Percentiles rank a stretch among this genome's conserved stretches.
Evolutionary conservation across 1,140 invertebrate genomes (phyloP).

Genomic region (Condylostylus longicornis): DNA sequence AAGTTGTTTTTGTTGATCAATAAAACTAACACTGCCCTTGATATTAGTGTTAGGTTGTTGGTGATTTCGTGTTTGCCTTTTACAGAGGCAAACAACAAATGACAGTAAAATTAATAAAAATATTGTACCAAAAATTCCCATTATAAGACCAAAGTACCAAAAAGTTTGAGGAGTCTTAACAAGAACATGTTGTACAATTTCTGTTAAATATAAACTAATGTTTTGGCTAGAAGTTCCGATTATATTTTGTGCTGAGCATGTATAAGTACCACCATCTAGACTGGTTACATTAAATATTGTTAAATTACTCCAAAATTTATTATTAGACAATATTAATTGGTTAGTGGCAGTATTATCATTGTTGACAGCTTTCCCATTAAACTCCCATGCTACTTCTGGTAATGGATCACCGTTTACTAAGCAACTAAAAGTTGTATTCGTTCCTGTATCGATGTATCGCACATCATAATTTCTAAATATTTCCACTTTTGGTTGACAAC

Average conservation of each 20-base stretch:
- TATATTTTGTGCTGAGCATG: conserved; percentile 61
- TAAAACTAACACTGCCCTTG: conserved; percentile 60
- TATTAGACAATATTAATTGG: conserved; percentile 21
- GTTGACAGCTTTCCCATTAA: conserved; percentile 49
- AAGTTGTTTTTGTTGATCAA: conserved; percentile 69
- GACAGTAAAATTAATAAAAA: conserved; percentile 25
- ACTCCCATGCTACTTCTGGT: conserved; percentile 67
- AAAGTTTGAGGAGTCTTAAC: conserved; percentile 30
- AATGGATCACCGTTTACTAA: conserved; percentile 65
- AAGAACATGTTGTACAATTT: conserved; percentile 42
- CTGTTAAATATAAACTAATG: conserved; percentile 52
- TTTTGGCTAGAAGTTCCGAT: conserved; percentile 53
- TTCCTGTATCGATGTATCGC: conserved; percentile 52
- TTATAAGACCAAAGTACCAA: conserved; percentile 31
- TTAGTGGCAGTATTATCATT: conserved; percentile 34
- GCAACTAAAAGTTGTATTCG: conserved; percentile 65
- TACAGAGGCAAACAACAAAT: conserved; percentile 39
- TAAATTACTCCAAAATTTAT: conserved; percentile 47
- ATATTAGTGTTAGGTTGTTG: conserved; percentile 46
- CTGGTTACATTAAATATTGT: conserved; percentile 59
- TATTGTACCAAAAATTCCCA: conserved; percentile 31
- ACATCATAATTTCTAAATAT: conserved; percentile 40
- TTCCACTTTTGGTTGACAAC: conserved; percentile 52
- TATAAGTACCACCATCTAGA: conserved; percentile 63
- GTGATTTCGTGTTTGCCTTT: conserved; percentile 31